A percentile compares a stretch with the other conserved stretches of the same genome.
phyloP scores from a whole-genome alignment of 2,888 invertebrate genomes.

The Cremastinae sp. region DNA sequence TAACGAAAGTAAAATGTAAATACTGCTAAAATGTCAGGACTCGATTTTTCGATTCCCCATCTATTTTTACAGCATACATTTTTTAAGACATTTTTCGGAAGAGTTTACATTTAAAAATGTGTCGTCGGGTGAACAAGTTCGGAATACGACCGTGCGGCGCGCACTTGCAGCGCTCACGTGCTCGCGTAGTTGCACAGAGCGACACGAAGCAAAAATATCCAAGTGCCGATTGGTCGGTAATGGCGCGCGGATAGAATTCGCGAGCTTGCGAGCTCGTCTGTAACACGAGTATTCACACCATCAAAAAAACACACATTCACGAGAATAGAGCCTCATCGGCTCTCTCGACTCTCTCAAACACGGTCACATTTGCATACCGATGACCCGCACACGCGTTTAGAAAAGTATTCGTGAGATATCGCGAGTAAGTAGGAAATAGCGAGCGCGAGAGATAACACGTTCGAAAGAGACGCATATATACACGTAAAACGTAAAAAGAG shows the following conservation, averaged over 20 bases:
- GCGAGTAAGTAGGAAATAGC: background rate
- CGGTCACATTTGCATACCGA: too few relatives aligned
- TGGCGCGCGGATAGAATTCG: constrained; percentile 10
- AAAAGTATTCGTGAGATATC: too few relatives aligned
- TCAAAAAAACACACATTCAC: background rate
- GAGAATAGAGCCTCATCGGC: constrained; percentile 13
- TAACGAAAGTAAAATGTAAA: too few relatives aligned
- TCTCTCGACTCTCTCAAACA: too few relatives aligned
- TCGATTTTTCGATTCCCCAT: too few relatives aligned
- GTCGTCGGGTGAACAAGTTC: constrained; percentile 41
- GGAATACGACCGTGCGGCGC: background rate
- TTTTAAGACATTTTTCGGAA: too few relatives aligned
- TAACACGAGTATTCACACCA: constrained; percentile 9
- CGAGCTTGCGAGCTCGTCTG: constrained; percentile 21
- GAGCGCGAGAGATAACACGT: background rate
- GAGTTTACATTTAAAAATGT: constrained; percentile 32
- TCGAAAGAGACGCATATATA: background rate
- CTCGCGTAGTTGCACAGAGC: constrained; percentile 10
- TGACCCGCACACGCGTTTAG: too few relatives aligned
- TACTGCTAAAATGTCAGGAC: too few relatives aligned
- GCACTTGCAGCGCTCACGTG: constrained; percentile 3
- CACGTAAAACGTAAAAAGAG: background rate
- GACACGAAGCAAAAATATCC: background rate
- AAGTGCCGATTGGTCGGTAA: constrained; percentile 19
- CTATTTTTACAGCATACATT: too few relatives aligned